Conservation (phyloP, 2,113 vertebrate species). For the Cinclus mexicanus region DNA sequence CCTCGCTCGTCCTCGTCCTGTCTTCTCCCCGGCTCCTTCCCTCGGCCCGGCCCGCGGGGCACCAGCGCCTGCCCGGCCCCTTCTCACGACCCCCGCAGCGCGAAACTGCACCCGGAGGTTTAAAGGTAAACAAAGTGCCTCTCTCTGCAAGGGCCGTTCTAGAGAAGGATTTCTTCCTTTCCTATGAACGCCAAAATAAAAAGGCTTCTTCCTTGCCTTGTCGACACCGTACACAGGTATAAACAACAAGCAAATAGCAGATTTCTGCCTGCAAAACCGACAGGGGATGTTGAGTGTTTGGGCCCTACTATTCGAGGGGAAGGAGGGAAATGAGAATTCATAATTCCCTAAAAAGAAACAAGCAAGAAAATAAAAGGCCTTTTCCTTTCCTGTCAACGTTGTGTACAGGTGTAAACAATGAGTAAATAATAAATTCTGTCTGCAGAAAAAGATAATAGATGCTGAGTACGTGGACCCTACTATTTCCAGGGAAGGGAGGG, state of each 20-base stretch:
- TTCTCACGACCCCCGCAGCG: not conserved
- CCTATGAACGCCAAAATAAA: not conserved
- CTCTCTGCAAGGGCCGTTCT: not conserved
- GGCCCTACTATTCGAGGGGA: not conserved
- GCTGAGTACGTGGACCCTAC: accelerated
- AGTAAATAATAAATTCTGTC: not conserved
- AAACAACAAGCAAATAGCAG: not conserved
- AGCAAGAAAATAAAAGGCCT: not conserved
- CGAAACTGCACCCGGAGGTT: accelerated
- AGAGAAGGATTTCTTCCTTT: not conserved
- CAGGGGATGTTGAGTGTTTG: accelerated
- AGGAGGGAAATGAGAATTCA: not conserved
- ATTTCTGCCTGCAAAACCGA: not conserved
- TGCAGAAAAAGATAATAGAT: not conserved
- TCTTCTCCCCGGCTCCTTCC: not conserved
- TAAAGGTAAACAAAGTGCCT: not conserved
- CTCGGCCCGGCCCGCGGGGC: not conserved
- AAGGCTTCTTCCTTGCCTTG: not conserved
- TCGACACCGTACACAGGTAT: not conserved
- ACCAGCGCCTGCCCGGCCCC: not conserved
- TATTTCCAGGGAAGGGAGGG: not conserved
- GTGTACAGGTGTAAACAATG: not conserved
- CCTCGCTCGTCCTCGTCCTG: not conserved
- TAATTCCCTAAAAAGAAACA: not conserved
- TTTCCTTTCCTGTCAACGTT: not conserved